Base-by-base conservation (phyloP, 2,797 vertebrate species). In the Chrosomus eos region DNA sequence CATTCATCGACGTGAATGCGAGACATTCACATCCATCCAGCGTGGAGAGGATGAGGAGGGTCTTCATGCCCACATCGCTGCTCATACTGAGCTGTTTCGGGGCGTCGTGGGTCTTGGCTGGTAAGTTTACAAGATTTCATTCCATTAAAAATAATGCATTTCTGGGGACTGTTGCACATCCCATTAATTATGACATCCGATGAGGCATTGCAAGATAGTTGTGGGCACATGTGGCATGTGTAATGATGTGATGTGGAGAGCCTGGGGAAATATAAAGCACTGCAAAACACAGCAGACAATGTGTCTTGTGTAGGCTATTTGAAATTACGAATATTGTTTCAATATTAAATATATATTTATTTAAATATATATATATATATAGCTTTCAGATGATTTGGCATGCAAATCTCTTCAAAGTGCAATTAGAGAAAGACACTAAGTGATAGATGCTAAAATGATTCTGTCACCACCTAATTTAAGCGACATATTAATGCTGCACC, bases 31-130 rank as follows among this genome's bases (percentile, higher is more conserved):
- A 89, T 92, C 91, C 45, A 76, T 89, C 87, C 83, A 88, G 88
- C 86, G 89, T 83, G 89, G 80, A 89, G 90, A 94, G 91, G 80
- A 96, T 96, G 95, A 93, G 94, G 92, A 92, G 89, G 87, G 90
- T 93, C 88, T 86, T 88, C 73, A 90, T 79, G 60, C 82, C 58
- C 51, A 72, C 87, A 28, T 70, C 75, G 64, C 68, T 94, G 90
- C 91, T 95, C 89, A 85, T 48, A 6, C 45, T 94, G 86, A 76
- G 92, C 91, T 94, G 88, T 80, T 85, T 95, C 88, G 90, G 91
- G 84, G 90, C 92, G 76, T 92, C 92, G 81, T 87, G 86, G 86
- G 93, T 93, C 88, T 81, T 89, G 55, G 93, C 93, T 83, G 95
- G 95, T 96, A 92, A 94, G 95, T 95, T 93, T 31, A 67, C 19